Base-by-base conservation (phyloP, 2,888 invertebrate genomes). In the Parnassius mnemosyne region DNA sequence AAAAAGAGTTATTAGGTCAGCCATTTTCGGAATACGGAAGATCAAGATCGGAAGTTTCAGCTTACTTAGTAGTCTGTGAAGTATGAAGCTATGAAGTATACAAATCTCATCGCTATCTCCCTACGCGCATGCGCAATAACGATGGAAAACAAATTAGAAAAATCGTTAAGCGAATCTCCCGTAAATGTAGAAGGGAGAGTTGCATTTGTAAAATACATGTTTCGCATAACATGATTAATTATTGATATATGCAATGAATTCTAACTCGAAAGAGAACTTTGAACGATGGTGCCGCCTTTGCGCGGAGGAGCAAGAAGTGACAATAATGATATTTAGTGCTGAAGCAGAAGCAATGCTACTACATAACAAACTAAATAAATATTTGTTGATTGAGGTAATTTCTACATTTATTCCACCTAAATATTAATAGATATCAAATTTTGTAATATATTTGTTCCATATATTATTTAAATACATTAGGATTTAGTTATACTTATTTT, bases 321-420 rank as follows among this genome's bases (percentile, higher is more conserved):
- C 93, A 60, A 86, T 94, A 71, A 92, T 93, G 88, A 92, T 94
- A 83, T 94, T 94, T 78, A 93, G 94, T 73, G 92, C 93, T 73
- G 94, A 94, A 86, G 94, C 94, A 64, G 92, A 93, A 79, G 92
- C 92, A 75, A 92, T 93, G 85, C 92, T 93, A 74, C 88, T 95
- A 65, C 93, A 93, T 77, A 93, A 93, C 67, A 94, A 94, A 87
- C 93, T 95, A 71, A 92, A 92, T 76, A 94, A 93, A 87, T 95
- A 95, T 88, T 89, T 95, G 70, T 92, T 93, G 73, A 93, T 95
- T 74, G 92, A 93, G 92, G 95, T 95, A 77, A 72, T 70, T n/a
- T 68, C 34, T 53, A 50, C 53, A 7, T 42, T 20, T 20, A 34
- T 53, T n/a, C 13, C 13, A 25, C 11, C 11, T 57, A 51, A 47